Percentiles rank a stretch among this genome's conserved stretches.
phyloP scores from a whole-genome alignment of 37 sponge, comb jelly and placozoan genomes.

The Spongilla lacustris region DNA sequence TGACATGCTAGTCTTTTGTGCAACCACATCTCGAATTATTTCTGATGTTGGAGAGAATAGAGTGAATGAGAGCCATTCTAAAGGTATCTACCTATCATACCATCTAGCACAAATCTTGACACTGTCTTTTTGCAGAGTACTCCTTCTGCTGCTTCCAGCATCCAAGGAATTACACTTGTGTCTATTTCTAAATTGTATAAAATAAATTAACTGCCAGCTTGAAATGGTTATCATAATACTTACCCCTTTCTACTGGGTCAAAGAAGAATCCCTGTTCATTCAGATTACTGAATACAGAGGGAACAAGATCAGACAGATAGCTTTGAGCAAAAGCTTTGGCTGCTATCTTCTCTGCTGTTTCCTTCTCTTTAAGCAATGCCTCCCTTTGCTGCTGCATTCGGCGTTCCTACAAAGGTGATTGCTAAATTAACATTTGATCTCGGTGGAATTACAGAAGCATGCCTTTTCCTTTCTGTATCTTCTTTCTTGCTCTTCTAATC shows the following conservation, averaged over 20 bases:
- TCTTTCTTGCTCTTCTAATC: constrained; percentile 97
- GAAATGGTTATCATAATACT: no score
- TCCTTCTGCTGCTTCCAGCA: constrained; percentile 80
- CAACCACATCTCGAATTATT: constrained; percentile 46
- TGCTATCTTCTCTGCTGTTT: constrained; percentile 94
- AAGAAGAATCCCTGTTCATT: constrained; percentile 91
- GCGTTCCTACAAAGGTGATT: constrained; percentile 58
- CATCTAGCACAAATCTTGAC: constrained; percentile 82
- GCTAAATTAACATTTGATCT: background rate
- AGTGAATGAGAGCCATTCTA: background rate
- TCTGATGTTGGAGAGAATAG: constrained; percentile 3
- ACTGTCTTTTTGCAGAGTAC: constrained; percentile 65
- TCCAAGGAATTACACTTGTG: constrained; percentile 84
- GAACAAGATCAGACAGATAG: constrained; percentile 94
- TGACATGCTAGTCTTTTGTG: constrained; percentile 35
- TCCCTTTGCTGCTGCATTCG: constrained; percentile 90
- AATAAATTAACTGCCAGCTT: background rate
- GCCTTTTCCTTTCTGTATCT: constrained; percentile 91
- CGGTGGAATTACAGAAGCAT: background rate
- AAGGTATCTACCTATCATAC: constrained; percentile 30
- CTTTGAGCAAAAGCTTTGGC: constrained; percentile 98
- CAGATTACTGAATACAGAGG: constrained; percentile 94
- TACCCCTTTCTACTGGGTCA: constrained; percentile 92
- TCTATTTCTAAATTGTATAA: constrained; percentile 75
- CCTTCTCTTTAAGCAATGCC: constrained; percentile 88